A percentile compares a stretch with the other conserved stretches of the same genome.
Evolutionary conservation across 2,113 vertebrate genomes (phyloP).

Genomic region (Campylomormyrus numenius): DNA sequence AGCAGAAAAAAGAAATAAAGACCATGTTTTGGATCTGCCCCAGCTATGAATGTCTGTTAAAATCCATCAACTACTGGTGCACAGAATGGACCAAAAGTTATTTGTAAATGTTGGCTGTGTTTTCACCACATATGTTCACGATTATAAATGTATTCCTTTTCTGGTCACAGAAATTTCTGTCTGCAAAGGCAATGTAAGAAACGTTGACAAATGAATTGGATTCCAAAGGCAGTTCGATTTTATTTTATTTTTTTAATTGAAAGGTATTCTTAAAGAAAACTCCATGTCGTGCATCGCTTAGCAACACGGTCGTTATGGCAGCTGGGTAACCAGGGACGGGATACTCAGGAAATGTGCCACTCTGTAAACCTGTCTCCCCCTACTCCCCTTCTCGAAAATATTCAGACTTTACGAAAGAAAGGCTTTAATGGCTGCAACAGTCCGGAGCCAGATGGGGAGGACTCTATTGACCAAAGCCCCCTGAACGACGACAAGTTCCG

Average conservation of each 20-base stretch:
- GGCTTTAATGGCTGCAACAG: conserved; percentile 99
- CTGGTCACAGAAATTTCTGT: background rate
- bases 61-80: background rate
- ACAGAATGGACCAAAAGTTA: background rate
- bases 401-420: conserved; percentile 96
- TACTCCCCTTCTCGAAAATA: conserved; percentile 47
- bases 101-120: background rate
- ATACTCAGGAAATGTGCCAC: background rate
- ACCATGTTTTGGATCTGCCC: background rate
- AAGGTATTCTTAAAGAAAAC: background rate
- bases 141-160: background rate
- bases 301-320: background rate
- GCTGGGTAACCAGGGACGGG: background rate
- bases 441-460: conserved; percentile 92
- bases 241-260: background rate
- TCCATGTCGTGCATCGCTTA: background rate
- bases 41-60: background rate
- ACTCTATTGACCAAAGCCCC: conserved; percentile 94
- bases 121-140: background rate
- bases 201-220: background rate
- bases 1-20: background rate
- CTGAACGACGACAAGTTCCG: conserved; percentile 94
- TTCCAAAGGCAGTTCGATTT: background rate
- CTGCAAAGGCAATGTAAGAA: background rate
- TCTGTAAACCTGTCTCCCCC: conserved; percentile 9